Base-by-base conservation (phyloP, 2,113 vertebrate species). In the Uropsilus gracilis region DNA sequence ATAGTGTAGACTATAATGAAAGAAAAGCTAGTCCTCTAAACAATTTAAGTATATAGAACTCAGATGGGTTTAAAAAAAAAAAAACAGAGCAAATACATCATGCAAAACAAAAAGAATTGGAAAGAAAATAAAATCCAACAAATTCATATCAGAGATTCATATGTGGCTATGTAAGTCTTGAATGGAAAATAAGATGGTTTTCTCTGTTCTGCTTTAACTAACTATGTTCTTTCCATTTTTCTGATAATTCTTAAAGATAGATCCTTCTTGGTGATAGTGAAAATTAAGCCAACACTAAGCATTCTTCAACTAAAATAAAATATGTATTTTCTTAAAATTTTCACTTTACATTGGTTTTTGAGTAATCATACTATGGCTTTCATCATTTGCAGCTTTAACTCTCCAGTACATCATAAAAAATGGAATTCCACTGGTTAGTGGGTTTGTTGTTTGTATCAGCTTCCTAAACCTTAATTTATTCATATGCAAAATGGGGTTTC, bases 241-340 rank as follows among this genome's bases (percentile, higher is more conserved):
- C 26, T 71, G 63, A 53, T 37, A 59, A 71, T 48, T 63, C 7
- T 75, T 78, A 57, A 42, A 24, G 8, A n/a, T 28, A 72, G 39
- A 3, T 71, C 28, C 18, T 86, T 18, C 76, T 85, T 91, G 71
- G 20, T 22, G 3, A 20, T 11, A 30, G 0, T n/a, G 8, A 22
- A 69, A 77, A 44, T 50, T 71, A 71, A 89, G 75, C 12, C 8
- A 37, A 37, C 16, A 18, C n/a, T 61, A 57, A 68, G 20, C 86
- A 32, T 66, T 71, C 63, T 85, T 71, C 42, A 89, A 78, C 46
- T 80, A 50, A 93, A 94, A 73, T 48, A n/a, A 44, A 73, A 75
- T 32, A n/a, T 2, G 72, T 78, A 37, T 50, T 82, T 89, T 77
- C 8, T 87, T 28, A 83, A 24, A 34, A 46, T 73, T 93, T 30